Percentiles rank a stretch among this genome's conserved stretches.
Conservation (phyloP, 2,888 invertebrate genomes). For the Strigamia maritima region DNA sequence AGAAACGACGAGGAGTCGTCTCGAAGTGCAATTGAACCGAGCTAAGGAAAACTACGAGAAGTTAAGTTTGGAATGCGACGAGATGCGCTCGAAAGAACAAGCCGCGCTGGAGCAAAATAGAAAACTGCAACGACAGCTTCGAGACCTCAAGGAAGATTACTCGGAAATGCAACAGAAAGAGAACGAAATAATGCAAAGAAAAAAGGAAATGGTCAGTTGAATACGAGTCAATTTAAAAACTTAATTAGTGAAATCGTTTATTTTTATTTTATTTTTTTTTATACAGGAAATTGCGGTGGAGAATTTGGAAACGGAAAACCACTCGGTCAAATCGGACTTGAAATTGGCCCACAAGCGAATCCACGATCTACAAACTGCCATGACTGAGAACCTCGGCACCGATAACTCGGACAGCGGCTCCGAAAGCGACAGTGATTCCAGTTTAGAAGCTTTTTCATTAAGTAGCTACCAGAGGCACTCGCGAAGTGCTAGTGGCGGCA, state of each 20-base stretch:
- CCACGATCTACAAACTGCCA: slow-evolving; percentile 85
- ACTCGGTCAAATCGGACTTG: slow-evolving; percentile 63
- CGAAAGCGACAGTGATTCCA: slow-evolving; percentile 44
- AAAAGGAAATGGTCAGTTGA: slow-evolving; percentile 64
- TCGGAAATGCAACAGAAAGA: slow-evolving; percentile 68
- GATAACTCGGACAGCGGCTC: slow-evolving; percentile 45
- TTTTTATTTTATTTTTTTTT: neutral
- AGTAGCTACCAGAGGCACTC: slow-evolving; percentile 42
- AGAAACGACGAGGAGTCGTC: slow-evolving; percentile 77
- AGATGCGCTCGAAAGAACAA: slow-evolving; percentile 69
- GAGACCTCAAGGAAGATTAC: slow-evolving; percentile 70
- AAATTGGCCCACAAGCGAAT: slow-evolving; percentile 83
- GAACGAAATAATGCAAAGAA: slow-evolving; percentile 68
- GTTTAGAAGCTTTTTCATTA: slow-evolving; percentile 42
- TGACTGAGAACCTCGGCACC: slow-evolving; percentile 62
- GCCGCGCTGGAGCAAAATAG: slow-evolving; percentile 73
- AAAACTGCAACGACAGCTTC: slow-evolving; percentile 67
- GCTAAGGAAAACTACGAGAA: slow-evolving; percentile 72
- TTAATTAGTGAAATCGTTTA: neutral
- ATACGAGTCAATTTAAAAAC: neutral
- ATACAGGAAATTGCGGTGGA: slow-evolving; percentile 48
- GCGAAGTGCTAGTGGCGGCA: slow-evolving; percentile 43
- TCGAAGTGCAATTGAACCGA: slow-evolving; percentile 70
- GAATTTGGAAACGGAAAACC: slow-evolving; percentile 52
- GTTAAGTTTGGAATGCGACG: slow-evolving; percentile 67